Conservation (phyloP, 2,113 vertebrate genomes). For the Proteles cristata region DNA sequence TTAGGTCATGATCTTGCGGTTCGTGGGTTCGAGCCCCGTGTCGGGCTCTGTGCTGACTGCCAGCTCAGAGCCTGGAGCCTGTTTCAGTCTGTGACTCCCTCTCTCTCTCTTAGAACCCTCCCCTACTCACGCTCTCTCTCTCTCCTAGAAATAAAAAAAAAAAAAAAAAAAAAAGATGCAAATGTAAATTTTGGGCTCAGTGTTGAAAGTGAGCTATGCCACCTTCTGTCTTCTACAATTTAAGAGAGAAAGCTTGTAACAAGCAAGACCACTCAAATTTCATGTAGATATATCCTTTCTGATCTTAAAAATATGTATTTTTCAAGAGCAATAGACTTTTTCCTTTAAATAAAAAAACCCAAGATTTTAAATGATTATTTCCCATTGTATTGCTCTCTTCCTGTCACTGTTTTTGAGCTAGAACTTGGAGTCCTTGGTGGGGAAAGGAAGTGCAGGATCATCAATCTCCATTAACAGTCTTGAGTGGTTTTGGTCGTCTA, state of each 20-base stretch:
- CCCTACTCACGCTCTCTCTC: too few relatives aligned
- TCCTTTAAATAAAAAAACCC: slow-evolving; percentile 28
- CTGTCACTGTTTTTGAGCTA: slow-evolving; percentile 48
- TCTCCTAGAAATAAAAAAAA: too few relatives aligned
- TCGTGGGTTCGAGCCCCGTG: too few relatives aligned
- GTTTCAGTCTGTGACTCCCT: too few relatives aligned
- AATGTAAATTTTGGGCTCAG: neutral
- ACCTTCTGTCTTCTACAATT: neutral
- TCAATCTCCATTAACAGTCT: neutral
- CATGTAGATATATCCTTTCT: neutral
- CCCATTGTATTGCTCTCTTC: slow-evolving; percentile 39
- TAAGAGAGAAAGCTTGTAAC: neutral
- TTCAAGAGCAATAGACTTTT: neutral
- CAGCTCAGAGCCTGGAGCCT: too few relatives aligned
- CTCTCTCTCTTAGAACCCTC: too few relatives aligned
- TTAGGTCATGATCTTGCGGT: too few relatives aligned
- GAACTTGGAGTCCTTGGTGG: slow-evolving; percentile 31
- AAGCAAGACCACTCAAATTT: neutral
- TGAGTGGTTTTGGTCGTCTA: neutral
- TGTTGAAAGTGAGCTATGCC: neutral
- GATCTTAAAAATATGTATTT: slow-evolving; percentile 34
- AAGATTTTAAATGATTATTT: slow-evolving; percentile 38
- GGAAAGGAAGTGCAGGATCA: slow-evolving; percentile 53
- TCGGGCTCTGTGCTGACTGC: too few relatives aligned
- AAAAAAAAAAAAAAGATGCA: neutral